Percentiles rank a stretch among this genome's conserved stretches.
Evolutionary conservation across 2,113 vertebrate genomes (phyloP).

Genomic region (Etia nguti): DNA sequence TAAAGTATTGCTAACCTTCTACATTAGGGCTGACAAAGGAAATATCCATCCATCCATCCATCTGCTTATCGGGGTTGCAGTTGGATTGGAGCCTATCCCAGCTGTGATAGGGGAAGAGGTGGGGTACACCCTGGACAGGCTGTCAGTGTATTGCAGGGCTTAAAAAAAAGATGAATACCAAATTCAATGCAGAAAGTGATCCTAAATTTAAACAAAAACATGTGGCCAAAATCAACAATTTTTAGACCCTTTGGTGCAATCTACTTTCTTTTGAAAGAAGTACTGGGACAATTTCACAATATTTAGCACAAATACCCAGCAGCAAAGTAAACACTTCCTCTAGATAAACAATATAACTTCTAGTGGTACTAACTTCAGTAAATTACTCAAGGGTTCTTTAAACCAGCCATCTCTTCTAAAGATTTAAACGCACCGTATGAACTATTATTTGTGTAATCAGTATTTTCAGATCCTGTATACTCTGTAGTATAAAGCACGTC

Average conservation of each 20-base stretch:
- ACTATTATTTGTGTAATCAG: neutral
- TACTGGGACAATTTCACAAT: neutral
- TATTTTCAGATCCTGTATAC: neutral
- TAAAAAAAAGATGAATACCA: neutral
- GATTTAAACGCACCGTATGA: neutral
- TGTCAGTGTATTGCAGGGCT: neutral
- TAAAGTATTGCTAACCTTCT: neutral
- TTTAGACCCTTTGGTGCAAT: neutral
- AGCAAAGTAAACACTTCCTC: neutral
- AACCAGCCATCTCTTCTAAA: neutral
- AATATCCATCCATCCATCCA: neutral
- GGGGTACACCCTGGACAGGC: neutral
- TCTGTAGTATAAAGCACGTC: neutral
- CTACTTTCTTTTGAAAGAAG: neutral
- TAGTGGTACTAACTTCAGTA: neutral
- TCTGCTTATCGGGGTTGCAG: neutral
- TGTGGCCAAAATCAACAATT: neutral
- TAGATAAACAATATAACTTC: neutral
- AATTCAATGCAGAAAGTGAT: neutral
- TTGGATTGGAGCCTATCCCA: neutral
- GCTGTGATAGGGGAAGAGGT: neutral
- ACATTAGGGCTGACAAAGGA: neutral
- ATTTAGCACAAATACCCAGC: neutral
- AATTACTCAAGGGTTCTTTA: neutral
- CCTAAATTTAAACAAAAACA: neutral